Evolutionary conservation across 2,888 invertebrate species (phyloP), one percentile per base, ranked within the genome.

Genomic region (Lithophane semibrunnea): DNA sequence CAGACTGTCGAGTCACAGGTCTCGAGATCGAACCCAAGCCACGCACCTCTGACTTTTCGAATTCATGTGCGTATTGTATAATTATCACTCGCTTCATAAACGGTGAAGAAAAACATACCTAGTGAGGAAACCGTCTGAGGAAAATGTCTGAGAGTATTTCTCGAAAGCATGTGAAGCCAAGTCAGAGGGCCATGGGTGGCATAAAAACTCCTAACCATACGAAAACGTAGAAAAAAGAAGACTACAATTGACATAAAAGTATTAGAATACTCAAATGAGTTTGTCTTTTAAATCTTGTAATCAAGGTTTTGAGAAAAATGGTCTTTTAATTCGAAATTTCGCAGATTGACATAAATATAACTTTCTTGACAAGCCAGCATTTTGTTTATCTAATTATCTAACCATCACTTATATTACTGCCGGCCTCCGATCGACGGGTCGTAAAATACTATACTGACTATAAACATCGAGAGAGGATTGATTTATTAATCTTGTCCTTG

Each of bases 361-460:
- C 47, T 58, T 42, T 80, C 68, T 76, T 81, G 77, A 82, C 77
- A 85, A 72, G 37, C 63, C 54, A n/a, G 65, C 68, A 82, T 79
- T 60, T 67, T 81, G 76, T 78, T 82, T 77, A 79, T 87, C 80
- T 83, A 83, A 87, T 87, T 83, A 87, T 49, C 44, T 58, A 70
- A 61, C 56, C 66, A 84, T 87, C 82, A 82, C 78, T 56, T 71
- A 83, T 61, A 83, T 77, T 65, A 77, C 73, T 64, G 75, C 64
- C 61, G 76, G 70, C 69, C 73, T 8, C 79, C 54, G 73, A 21
- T 70, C 24, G 73, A 37, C 71, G 76, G 69, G 24, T 82, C 84
- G 66, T 84, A 75, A 84, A 84, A 73, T 21, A 72, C 76, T 52
- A 73, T 21, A 72, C 76, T 52, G 68, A 69, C 73, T 29, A 84